Evolutionary conservation across 2,888 invertebrate species (phyloP).

Genomic region (Hirtodrosophila confusa): DNA sequence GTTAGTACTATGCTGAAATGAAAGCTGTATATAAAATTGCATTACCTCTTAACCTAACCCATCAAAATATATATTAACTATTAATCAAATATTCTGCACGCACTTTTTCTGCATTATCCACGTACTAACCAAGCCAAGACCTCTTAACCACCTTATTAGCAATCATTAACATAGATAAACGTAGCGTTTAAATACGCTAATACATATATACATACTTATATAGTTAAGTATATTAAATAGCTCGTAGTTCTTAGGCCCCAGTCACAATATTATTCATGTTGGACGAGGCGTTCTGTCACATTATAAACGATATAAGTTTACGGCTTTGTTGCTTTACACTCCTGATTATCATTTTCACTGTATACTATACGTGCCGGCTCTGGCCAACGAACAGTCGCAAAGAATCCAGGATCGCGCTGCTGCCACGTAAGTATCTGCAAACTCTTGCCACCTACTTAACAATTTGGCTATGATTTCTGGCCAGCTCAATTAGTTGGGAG

Average conservation of each 20-base stretch:
- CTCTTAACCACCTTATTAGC: slow-evolving; percentile 1
- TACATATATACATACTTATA: background rate
- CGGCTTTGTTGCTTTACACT: slow-evolving; percentile 29
- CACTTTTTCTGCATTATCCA: slow-evolving; percentile 24
- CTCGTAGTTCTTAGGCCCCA: background rate
- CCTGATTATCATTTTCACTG: slow-evolving; percentile 26
- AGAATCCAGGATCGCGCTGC: slow-evolving; percentile 7
- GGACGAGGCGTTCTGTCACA: slow-evolving; percentile 12
- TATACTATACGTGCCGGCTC: slow-evolving; percentile 26
- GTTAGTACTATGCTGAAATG: slow-evolving; percentile 3
- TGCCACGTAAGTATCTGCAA: slow-evolving; percentile 31
- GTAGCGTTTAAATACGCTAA: too few relatives aligned
- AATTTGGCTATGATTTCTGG: slow-evolving; percentile 3
- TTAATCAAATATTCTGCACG: slow-evolving; percentile 27
- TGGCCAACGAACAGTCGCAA: slow-evolving; percentile 26
- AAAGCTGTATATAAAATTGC: slow-evolving; percentile 31
- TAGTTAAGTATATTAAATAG: slow-evolving; percentile 1
- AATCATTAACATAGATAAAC: slow-evolving; percentile 3
- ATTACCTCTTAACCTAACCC: slow-evolving; percentile 3
- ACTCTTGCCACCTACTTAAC: background rate
- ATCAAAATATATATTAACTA: slow-evolving; percentile 10
- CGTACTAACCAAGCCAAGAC: slow-evolving; percentile 12
- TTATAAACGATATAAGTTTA: slow-evolving; percentile 28
- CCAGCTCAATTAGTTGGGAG: slow-evolving; percentile 16
- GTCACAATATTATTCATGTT: slow-evolving; percentile 21